Evolutionary conservation across 1,140 invertebrate genomes (phyloP).

Genomic region (Drosophila subpulchrella): DNA sequence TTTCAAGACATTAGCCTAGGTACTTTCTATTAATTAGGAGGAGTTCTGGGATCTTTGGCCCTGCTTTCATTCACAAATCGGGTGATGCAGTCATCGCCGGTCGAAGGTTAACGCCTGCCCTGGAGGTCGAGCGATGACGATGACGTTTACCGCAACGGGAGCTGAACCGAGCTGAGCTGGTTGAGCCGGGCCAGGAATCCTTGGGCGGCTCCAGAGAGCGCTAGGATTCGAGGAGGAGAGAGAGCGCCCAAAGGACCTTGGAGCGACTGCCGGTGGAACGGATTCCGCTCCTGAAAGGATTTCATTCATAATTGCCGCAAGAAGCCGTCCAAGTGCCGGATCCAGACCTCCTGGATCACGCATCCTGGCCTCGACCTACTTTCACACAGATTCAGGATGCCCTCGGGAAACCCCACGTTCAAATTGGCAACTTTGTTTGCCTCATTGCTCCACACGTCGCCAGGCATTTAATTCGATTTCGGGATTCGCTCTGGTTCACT

Average conservation of each 20-base stretch:
- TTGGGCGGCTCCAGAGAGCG: conserved; percentile 55
- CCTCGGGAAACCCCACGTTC: conserved; percentile 52
- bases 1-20: background rate
- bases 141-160: conserved; percentile 59
- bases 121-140: conserved; percentile 58
- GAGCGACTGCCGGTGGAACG: conserved; percentile 18
- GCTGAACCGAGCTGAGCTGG: conserved; percentile 14
- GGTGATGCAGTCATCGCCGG: conserved; percentile 33
- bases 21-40: background rate
- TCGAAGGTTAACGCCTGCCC: conserved; percentile 71
- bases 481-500: conserved; percentile 8
- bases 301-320: conserved; percentile 74
- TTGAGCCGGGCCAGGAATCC: conserved; percentile 53
- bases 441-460: conserved; percentile 23
- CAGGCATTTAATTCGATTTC: conserved; percentile 40
- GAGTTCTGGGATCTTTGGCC: background rate
- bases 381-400: conserved; percentile 18
- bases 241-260: conserved; percentile 39
- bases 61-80: conserved; percentile 68
- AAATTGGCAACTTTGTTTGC: conserved; percentile 34
- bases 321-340: conserved; percentile 30
- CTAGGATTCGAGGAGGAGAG: conserved; percentile 2
- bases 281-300: conserved; percentile 48
- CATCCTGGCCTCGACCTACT: conserved; percentile 60
- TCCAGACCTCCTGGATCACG: conserved; percentile 30